A percentile compares a stretch with the other conserved stretches of the same genome.
Conservation (phyloP, 2,888 invertebrate genomes). For the Drosophila siamana region DNA sequence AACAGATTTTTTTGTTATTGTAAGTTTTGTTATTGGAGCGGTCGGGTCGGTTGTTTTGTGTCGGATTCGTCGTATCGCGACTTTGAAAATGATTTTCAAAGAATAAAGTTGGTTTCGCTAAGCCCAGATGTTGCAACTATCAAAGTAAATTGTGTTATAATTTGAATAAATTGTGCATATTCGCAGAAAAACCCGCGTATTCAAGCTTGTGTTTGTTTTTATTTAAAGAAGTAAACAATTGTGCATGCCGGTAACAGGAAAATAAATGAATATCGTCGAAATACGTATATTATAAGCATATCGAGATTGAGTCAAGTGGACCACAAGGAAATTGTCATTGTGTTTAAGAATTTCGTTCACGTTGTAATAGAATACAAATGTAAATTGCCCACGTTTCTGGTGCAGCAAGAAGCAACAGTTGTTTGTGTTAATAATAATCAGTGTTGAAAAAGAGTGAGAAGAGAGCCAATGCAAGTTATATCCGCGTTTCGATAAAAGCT, state of each 20-base stretch:
- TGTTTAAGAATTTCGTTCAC: slow-evolving; percentile 9
- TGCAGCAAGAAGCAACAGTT: slow-evolving; percentile 54
- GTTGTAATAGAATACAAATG: slow-evolving; percentile 16
- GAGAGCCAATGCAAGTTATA: slow-evolving; percentile 44
- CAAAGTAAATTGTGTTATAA: slow-evolving; percentile 24
- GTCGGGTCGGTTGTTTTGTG: slow-evolving; percentile 33
- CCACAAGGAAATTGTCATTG: slow-evolving; percentile 14
- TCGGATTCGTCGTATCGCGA: slow-evolving; percentile 25
- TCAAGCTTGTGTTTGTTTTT: not conserved
- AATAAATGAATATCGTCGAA: slow-evolving; percentile 14
- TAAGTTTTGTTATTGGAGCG: slow-evolving; percentile 39
- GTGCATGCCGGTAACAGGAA: slow-evolving; percentile 36
- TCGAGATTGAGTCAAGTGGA: slow-evolving; percentile 10
- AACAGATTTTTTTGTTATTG: slow-evolving; percentile 46
- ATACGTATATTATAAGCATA: slow-evolving; percentile 17
- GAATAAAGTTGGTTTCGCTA: slow-evolving; percentile 10
- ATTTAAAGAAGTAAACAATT: not conserved
- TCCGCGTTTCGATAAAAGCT: slow-evolving; percentile 46
- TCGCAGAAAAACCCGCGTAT: not conserved
- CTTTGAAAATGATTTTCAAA: slow-evolving; percentile 42
- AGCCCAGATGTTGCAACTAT: slow-evolving; percentile 20
- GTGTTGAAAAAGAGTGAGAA: slow-evolving; percentile 24
- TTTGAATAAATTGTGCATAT: not conserved
- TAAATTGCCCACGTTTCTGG: slow-evolving; percentile 32
- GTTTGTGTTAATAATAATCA: slow-evolving; percentile 22